Evolutionary conservation across 2,113 vertebrate species (phyloP).

Genomic region (Excalfactoria chinensis): DNA sequence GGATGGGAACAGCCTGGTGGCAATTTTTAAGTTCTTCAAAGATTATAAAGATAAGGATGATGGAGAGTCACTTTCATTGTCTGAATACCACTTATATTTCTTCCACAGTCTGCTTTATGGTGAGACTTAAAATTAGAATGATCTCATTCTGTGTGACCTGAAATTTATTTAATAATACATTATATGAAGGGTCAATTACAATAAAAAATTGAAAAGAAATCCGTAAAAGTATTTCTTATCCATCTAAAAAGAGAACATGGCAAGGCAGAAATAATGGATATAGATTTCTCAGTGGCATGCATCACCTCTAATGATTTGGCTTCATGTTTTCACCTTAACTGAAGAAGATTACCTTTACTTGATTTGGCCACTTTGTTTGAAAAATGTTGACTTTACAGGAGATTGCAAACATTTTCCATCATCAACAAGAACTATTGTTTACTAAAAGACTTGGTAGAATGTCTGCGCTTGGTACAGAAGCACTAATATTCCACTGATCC

Average conservation of each 20-base stretch:
- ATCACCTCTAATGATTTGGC: not conserved
- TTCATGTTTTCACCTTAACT: not conserved
- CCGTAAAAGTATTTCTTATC: not conserved
- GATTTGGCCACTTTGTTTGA: not conserved
- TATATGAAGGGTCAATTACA: not conserved
- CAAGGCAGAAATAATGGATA: not conserved
- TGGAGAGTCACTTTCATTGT: not conserved
- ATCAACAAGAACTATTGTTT: slow-evolving; percentile 29
- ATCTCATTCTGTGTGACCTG: not conserved
- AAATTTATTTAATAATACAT: not conserved
- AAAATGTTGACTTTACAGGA: slow-evolving; percentile 31
- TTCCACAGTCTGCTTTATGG: not conserved
- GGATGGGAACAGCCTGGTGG: not conserved
- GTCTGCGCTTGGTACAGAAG: not conserved
- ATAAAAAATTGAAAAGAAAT: not conserved
- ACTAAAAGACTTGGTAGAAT: not conserved
- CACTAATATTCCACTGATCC: not conserved
- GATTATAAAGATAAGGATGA: not conserved
- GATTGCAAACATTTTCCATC: not conserved
- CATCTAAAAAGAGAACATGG: not conserved
- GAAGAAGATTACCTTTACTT: not conserved
- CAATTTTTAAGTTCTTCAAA: not conserved
- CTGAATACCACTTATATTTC: not conserved
- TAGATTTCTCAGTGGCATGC: not conserved
- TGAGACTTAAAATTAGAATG: not conserved